Evolutionary conservation across 1,140 invertebrate species (phyloP), one percentile per base, ranked within the genome.

Genomic region (Meloidogyne chitwoodi): DNA sequence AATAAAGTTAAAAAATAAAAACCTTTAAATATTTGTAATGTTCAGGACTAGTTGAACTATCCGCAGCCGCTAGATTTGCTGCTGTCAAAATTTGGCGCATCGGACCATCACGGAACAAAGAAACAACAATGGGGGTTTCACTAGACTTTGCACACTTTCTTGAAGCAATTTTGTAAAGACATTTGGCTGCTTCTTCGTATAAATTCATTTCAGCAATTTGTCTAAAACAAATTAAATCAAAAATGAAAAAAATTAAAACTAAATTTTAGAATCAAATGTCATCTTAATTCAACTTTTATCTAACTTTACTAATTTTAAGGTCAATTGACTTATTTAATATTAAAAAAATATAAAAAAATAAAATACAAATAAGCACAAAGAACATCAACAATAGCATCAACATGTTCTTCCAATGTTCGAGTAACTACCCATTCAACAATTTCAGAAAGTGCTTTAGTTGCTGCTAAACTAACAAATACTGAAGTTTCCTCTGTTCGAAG

Each of bases 401-500:
- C 67, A 48, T 65, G 44, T 22, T 72, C 67, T 34, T 81, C 76
- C 22, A 83, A 41, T n/a, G 77, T 68, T 27, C 67, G 44, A 27
- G 65, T 79, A 41, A 44, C 44, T 10, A 79, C 83, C 81, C 81
- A 83, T 24, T 83, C 81, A 41, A 83, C 76, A 31, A 82, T 75
- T 77, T 83, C 81, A 31, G 72, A 74, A 11, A 83, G 64, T 14
- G 81, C 61, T 41, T 82, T 75, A 24, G 83, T 79, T 4, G 77
- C 82, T 11, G 80, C 96, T 67, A 98, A 90, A 70, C 87, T 80
- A 2, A 90, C 90, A 81, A 89, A 82, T 68, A 89, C 77, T 10
- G 81, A 83, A 76, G 93, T 90, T 90, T 92, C 90, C 90, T 93
- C 89, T 90, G 91, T 90, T 85, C 93, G 90, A 94, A 98, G 97